phyloP scores from a whole-genome alignment of 2,113 vertebrate genomes.

The Argyrosomus japonicus region DNA sequence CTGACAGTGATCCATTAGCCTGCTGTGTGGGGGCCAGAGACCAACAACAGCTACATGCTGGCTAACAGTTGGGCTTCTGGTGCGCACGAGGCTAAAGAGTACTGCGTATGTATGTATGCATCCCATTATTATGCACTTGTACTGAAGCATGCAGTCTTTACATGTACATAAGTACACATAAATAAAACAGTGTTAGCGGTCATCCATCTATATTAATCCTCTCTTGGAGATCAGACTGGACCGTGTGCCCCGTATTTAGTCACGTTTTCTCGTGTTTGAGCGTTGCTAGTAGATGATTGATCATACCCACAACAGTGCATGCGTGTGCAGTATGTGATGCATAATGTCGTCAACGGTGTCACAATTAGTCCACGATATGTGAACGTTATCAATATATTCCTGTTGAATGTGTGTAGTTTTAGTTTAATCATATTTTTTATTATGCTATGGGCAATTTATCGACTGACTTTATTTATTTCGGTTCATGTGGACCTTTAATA shows the following conservation, averaged over 20 bases:
- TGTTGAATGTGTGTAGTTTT: background rate
- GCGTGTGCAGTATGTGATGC: too few relatives aligned
- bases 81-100: background rate
- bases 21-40: constrained; percentile 36
- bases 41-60: constrained; percentile 29
- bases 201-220: background rate
- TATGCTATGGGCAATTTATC: background rate
- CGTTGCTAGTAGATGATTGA: too few relatives aligned
- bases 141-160: background rate
- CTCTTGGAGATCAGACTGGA: background rate
- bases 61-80: constrained; percentile 15
- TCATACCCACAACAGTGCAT: too few relatives aligned
- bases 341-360: too few relatives aligned
- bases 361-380: too few relatives aligned
- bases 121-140: constrained; percentile 27
- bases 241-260: too few relatives aligned
- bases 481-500: too few relatives aligned
- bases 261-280: too few relatives aligned
- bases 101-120: background rate
- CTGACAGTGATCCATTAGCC: constrained; percentile 74
- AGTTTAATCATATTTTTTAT: background rate
- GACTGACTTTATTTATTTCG: too few relatives aligned
- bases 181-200: background rate
- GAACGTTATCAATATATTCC: too few relatives aligned
- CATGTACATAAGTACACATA: background rate